Conservation (phyloP, 2,113 vertebrate species). For the Isichthys henryi region DNA sequence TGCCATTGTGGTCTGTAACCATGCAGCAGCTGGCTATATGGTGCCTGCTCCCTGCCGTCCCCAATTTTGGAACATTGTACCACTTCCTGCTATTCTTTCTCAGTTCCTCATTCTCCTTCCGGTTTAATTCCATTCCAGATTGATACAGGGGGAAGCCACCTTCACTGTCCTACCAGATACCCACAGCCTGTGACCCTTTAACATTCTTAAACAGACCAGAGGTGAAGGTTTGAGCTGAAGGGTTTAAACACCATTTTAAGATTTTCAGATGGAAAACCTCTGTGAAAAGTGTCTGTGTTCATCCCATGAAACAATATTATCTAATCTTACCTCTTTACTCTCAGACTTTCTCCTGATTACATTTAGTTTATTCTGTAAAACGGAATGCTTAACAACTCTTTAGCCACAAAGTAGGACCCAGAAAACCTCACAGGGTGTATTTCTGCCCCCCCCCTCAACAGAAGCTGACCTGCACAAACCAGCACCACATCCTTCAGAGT, state of each 20-base stretch:
- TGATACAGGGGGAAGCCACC: background rate
- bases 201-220: background rate
- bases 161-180: background rate
- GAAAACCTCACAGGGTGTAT: background rate
- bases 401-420: background rate
- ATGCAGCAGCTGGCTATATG: background rate
- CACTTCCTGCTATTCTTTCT: conserved; percentile 10
- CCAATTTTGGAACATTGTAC: background rate
- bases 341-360: background rate
- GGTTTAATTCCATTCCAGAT: background rate
- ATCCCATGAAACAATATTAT: background rate
- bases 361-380: background rate
- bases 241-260: background rate
- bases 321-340: background rate
- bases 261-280: background rate
- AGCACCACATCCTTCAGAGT: background rate
- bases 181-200: background rate
- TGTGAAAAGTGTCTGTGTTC: background rate
- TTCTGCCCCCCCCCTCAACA: background rate
- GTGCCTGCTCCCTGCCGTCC: background rate
- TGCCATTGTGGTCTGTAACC: background rate
- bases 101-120: background rate
- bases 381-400: background rate
- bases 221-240: background rate
- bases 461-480: background rate